Evolutionary conservation across 2,797 vertebrate species (phyloP), one percentile per base, ranked within the genome.

Genomic region (Prionace glauca): DNA sequence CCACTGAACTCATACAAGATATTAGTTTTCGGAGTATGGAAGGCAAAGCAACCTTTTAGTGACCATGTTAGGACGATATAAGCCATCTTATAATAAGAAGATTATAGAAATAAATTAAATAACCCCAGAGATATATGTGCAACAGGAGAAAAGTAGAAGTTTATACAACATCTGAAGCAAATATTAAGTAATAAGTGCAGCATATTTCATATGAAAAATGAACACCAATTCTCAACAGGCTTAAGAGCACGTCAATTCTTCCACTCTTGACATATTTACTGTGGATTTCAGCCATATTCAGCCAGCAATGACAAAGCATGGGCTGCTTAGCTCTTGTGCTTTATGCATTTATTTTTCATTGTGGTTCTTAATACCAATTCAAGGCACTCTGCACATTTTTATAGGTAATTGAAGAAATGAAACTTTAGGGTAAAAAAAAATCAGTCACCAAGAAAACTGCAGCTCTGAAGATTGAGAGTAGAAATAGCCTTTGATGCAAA

Each of bases 281-380:
- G 62, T 12, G 16, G 45, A 95, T 77, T 92, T 62, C 56, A 62
- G 24, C 14, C 29, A 32, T 29, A 95, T 77, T 72, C 67, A 95
- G 32, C 14, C 14, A 74, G 94, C 71, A 77, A 72, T 95, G 24
- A 90, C 95, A 96, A 97, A 97, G 97, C 97, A 96, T 86, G 95
- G 96, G 71, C 77, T 32, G 95, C 97, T 97, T 96, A 96, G 96
- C 95, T 95, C 95, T 88, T 88, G 1, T 0, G 2, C 86, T 50
- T 50, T 10, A 16, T 62, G 29, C 87, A 60, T 62, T 16, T 65
- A 92, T 16, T 92, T 92, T 92, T 36, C 60, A 9, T 60, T 90
- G 18, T 90, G 36, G 87, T 62, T 90, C 87, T 62, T n/a, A 32
- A 90, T 4, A 92, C 65, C 36, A 65, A 36, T 92, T 67, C 88